These are phyloP conservation scores for Mastigias papua DNA, from an alignment of 30 jellyfish, hydroid and myxozoan species.

Conservation along the genomic window DNA sequence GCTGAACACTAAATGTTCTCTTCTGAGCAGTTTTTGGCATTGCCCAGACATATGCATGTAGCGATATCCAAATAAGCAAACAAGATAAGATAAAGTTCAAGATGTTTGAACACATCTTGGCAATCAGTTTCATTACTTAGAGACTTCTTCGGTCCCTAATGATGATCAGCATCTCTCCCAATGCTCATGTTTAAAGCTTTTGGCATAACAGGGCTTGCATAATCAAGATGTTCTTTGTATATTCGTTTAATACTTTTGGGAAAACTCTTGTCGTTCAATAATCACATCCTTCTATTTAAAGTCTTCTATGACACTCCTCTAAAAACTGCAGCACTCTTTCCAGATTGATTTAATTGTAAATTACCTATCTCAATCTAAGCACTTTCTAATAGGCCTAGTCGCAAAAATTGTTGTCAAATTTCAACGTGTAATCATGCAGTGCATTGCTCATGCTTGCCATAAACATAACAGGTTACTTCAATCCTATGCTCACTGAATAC, in stretches of 20 bases:
- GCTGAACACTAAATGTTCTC: constrained; percentile 30
- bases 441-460: constrained; percentile 12
- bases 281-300: too few relatives aligned
- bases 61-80: not conserved
- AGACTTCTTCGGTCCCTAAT: too few relatives aligned
- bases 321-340: not conserved
- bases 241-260: too few relatives aligned
- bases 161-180: too few relatives aligned
- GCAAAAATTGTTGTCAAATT: not conserved
- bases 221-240: too few relatives aligned
- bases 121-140: too few relatives aligned
- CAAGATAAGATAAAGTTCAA: not conserved
- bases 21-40: not conserved
- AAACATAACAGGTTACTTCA: constrained; percentile 15
- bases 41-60: not conserved
- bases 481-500: constrained; percentile 14
- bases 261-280: too few relatives aligned
- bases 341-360: not conserved
- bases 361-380: not conserved
- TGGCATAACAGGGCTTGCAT: too few relatives aligned
- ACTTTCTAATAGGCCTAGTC: constrained; percentile 1
- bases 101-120: too few relatives aligned
- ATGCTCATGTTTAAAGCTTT: too few relatives aligned
- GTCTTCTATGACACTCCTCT: too few relatives aligned
- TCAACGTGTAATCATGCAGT: not conserved